Evolutionary conservation across 1,140 invertebrate species (phyloP), one percentile per base, ranked within the genome.

Genomic region (Pteromalus puparum): DNA sequence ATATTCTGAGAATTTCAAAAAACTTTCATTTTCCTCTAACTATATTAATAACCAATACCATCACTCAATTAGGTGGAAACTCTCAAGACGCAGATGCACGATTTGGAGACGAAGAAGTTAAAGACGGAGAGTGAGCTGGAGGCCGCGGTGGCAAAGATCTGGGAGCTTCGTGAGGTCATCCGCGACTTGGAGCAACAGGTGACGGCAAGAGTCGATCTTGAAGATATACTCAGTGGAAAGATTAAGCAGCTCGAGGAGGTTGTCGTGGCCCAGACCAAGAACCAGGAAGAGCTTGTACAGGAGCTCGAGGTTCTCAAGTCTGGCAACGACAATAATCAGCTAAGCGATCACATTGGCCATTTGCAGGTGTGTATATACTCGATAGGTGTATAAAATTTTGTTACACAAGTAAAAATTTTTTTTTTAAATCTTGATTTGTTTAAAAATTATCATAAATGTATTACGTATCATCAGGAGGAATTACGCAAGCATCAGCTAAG

Each of bases 111-210:
- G 0, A 94, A 94, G 70, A 95, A 95, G 86, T 91, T 93, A 0
- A 93, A 94, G 72, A 88, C 94, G 0, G 95, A 97, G 88, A 91
- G 91, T 0, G 96, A 97, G 85, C 90, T 96, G 0, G 95, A 96
- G 90, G 94, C 94, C 3, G 94, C 95, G 0, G 93, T 95, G 21
- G 96, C 96, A 13, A 97, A 97, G 90, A 95, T 97, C 26, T 93
- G 93, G 83, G 93, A 96, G 10, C 91, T 97, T 5, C 93, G 96
- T 48, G 96, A 97, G 61, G 96, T 97, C 74, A 97, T 98, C 68
- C 90, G 93, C 1, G 96, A 97, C 84, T 90, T 97, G 46, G 97
- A 97, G 88, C 92, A 91, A 12, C 96, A 97, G 86, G 89, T 97
- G 1, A 95, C 96, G 87, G 90, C 91, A 10, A 96, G 96, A 89